phyloP scores from a whole-genome alignment of 2,888 invertebrate genomes.

The Caenorhabditis japonica region DNA sequence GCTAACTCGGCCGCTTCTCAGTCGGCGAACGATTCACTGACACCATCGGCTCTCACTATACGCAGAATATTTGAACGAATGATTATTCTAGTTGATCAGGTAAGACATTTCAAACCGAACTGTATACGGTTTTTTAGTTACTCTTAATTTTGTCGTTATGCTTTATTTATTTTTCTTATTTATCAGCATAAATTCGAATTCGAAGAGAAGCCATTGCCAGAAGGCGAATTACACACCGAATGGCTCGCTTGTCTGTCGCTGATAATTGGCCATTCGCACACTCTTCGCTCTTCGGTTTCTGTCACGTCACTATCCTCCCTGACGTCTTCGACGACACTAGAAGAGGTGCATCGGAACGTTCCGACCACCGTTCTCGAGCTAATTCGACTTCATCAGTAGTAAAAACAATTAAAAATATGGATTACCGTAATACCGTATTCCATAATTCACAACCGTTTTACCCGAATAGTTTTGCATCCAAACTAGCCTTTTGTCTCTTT shows the following conservation, averaged over 20 bases:
- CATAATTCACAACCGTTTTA: slow-evolving; percentile 18
- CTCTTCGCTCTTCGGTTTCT: slow-evolving; percentile 6
- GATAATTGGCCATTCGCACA: slow-evolving; percentile 41
- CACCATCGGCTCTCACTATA: slow-evolving; percentile 29
- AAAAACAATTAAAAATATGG: background rate
- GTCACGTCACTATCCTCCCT: background rate
- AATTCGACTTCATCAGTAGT: slow-evolving; percentile 35
- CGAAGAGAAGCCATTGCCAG: background rate
- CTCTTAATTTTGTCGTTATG: too few relatives aligned
- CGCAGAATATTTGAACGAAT: slow-evolving; percentile 43
- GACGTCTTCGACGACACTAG: slow-evolving; percentile 6
- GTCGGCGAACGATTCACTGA: slow-evolving; percentile 11
- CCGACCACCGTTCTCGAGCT: slow-evolving; percentile 38
- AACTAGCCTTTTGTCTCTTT: slow-evolving; percentile 8
- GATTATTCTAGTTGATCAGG: slow-evolving; percentile 41
- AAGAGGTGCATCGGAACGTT: slow-evolving; percentile 34
- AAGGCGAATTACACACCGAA: slow-evolving; percentile 27
- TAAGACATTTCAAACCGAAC: background rate
- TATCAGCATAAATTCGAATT: slow-evolving; percentile 1
- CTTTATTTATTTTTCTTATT: background rate
- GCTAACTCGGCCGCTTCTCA: slow-evolving; percentile 53
- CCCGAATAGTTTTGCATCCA: background rate
- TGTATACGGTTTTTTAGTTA: too few relatives aligned
- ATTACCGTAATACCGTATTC: too few relatives aligned
- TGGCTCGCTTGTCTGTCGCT: slow-evolving; percentile 46